Percentiles rank a stretch among this genome's conserved stretches.
Conservation (phyloP, 2,113 vertebrate species). For the Puma concolor region DNA sequence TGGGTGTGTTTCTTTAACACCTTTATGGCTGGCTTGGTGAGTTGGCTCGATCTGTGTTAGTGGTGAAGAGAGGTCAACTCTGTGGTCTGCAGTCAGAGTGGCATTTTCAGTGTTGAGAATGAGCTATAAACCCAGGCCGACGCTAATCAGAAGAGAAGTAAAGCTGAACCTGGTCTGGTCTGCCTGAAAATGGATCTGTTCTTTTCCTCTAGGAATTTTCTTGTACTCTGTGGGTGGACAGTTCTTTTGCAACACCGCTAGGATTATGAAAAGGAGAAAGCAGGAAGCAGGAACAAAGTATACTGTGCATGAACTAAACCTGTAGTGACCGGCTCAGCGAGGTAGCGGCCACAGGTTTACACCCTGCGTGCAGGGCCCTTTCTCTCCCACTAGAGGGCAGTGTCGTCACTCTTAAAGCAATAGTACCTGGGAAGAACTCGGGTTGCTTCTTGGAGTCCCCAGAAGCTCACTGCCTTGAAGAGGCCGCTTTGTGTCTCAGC, state of each 20-base stretch:
- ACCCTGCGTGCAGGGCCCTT: neutral
- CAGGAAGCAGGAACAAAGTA: neutral
- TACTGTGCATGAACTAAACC: neutral
- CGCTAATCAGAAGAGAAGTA: neutral
- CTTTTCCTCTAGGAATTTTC: neutral
- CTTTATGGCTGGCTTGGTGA: neutral
- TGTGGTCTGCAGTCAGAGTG: neutral
- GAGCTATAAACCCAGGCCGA: neutral
- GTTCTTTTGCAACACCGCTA: neutral
- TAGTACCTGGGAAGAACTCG: accelerated
- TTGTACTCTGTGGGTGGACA: neutral
- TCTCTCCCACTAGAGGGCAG: slow-evolving; percentile 84
- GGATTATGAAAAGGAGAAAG: neutral
- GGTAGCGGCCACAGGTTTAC: neutral
- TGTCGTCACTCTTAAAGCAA: slow-evolving; percentile 79
- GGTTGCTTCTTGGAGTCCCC: neutral
- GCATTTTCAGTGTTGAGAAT: too few relatives aligned
- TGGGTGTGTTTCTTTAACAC: neutral
- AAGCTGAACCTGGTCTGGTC: neutral
- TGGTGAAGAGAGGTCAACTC: neutral
- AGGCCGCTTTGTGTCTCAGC: neutral
- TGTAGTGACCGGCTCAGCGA: accelerated
- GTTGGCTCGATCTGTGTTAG: neutral
- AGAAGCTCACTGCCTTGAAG: neutral
- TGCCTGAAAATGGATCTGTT: neutral